phyloP scores from a whole-genome alignment of 2,113 vertebrate genomes.

The Epinephelus cyanopodus region DNA sequence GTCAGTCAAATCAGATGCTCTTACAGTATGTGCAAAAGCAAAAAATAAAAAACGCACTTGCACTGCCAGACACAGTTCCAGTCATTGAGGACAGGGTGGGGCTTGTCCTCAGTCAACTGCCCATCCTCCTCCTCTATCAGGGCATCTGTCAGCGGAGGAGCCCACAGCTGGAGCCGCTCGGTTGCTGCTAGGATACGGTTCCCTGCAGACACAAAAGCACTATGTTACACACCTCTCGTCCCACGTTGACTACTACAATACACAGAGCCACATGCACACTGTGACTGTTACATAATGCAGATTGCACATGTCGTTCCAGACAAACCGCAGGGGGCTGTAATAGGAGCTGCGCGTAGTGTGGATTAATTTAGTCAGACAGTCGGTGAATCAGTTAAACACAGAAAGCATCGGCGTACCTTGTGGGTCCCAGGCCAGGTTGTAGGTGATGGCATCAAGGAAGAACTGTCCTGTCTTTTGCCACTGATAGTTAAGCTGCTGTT shows the following conservation, averaged over 20 bases:
- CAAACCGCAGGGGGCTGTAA: slow-evolving; percentile 28
- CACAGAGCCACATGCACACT: slow-evolving; percentile 40
- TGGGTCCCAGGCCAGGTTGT: slow-evolving; percentile 98
- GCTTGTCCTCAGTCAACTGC: slow-evolving; percentile 87
- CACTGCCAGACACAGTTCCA: slow-evolving; percentile 99
- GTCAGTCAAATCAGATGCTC: neutral
- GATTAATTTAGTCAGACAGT: slow-evolving; percentile 33
- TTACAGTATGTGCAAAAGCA: neutral
- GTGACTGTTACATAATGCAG: slow-evolving; percentile 47
- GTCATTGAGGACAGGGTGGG: slow-evolving; percentile 91
- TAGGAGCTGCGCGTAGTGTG: slow-evolving; percentile 11
- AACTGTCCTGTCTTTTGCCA: slow-evolving; percentile 99
- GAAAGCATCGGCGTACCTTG: slow-evolving; percentile 89
- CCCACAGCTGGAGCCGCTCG: slow-evolving; percentile 95
- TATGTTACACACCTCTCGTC: slow-evolving; percentile 52
- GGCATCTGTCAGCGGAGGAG: slow-evolving; percentile 89
- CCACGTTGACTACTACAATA: slow-evolving; percentile 34
- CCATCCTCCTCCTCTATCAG: slow-evolving; percentile 92
- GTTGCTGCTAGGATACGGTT: slow-evolving; percentile 96
- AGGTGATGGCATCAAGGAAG: slow-evolving; percentile 96
- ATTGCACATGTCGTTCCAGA: slow-evolving; percentile 19
- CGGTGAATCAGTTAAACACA: slow-evolving; percentile 42
- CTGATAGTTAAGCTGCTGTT: slow-evolving; percentile 94
- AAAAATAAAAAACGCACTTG: slow-evolving; percentile 88
- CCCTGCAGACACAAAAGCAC: slow-evolving; percentile 84